Conservation (phyloP, 2,113 vertebrate genomes). For the Sinosuthora webbiana region DNA sequence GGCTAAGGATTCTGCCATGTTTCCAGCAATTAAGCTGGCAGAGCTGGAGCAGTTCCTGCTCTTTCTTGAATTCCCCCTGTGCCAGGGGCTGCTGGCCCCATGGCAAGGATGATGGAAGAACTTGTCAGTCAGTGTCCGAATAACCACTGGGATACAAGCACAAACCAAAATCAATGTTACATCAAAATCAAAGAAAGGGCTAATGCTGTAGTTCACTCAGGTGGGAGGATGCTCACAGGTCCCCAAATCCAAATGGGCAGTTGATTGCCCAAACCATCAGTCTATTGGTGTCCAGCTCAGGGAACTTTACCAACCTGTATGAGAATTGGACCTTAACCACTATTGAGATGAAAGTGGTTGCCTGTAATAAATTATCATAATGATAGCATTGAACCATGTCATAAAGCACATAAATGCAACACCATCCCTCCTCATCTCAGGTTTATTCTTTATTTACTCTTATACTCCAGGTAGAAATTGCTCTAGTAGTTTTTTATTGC, state of each 20-base stretch:
- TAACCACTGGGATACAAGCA: neutral
- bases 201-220: neutral
- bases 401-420: neutral
- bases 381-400: neutral
- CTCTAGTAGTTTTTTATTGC: neutral
- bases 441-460: neutral
- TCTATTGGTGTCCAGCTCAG: neutral
- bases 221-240: neutral
- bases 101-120: neutral
- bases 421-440: neutral
- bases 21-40: neutral
- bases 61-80: neutral
- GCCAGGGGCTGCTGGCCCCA: neutral
- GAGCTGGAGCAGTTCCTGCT: neutral
- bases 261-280: neutral
- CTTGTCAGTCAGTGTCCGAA: neutral
- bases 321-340: neutral
- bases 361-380: neutral
- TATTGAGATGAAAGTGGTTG: neutral
- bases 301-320: neutral
- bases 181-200: neutral
- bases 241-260: neutral
- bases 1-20: neutral
- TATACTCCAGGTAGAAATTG: neutral
- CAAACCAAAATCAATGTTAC: neutral